Conservation (phyloP, 2,113 vertebrate species). For the Lampris megalopsis region DNA sequence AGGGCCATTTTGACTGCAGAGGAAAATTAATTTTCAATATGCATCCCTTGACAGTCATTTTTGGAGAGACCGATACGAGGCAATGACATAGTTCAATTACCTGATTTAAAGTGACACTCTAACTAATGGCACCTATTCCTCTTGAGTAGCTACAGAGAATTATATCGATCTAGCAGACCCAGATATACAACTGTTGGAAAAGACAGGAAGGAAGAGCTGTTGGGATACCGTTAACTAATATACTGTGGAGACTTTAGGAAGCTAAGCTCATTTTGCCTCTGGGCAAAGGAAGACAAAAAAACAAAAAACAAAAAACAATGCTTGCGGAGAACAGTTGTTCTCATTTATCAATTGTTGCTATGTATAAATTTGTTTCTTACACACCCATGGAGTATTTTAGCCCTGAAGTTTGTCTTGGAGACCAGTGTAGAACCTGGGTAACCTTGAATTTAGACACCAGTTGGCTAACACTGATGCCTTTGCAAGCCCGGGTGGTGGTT, state of each 20-base stretch:
- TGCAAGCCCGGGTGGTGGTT: too few relatives aligned
- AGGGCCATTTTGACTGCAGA: constrained; percentile 9
- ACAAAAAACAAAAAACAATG: too few relatives aligned
- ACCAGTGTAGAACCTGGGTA: too few relatives aligned
- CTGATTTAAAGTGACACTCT: constrained; percentile 50
- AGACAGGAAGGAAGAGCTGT: constrained; percentile 58
- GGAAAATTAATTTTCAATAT: constrained; percentile 19
- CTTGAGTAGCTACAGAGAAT: constrained; percentile 47
- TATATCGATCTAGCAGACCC: constrained; percentile 54
- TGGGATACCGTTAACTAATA: constrained; percentile 65
- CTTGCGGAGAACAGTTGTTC: too few relatives aligned
- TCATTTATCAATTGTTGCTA: too few relatives aligned
- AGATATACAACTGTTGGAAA: constrained; percentile 54
- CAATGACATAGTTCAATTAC: constrained; percentile 42
- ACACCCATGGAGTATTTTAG: too few relatives aligned
- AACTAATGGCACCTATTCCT: constrained; percentile 16
- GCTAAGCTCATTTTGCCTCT: constrained; percentile 51
- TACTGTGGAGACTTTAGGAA: constrained; percentile 57
- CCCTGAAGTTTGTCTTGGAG: too few relatives aligned
- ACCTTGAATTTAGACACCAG: too few relatives aligned
- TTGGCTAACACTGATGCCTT: too few relatives aligned
- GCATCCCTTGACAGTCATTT: constrained; percentile 26
- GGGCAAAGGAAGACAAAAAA: constrained; percentile 52
- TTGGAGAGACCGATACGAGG: constrained; percentile 49
- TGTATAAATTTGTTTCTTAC: too few relatives aligned